Evolutionary conservation across 2,888 invertebrate species (phyloP).

Genomic region (Aporophyla lueneburgensis): DNA sequence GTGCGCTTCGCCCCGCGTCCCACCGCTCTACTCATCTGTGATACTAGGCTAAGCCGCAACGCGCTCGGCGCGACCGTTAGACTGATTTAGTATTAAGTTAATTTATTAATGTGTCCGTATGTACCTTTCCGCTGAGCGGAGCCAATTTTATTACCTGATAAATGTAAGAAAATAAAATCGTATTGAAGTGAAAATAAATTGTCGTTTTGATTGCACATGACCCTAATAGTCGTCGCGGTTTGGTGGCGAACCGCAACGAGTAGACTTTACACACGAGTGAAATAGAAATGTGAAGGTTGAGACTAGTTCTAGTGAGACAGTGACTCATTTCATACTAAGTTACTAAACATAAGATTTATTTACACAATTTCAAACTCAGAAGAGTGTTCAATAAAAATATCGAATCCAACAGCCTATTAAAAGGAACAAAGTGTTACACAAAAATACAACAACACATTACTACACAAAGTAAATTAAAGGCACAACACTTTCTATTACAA

Average conservation of each 20-base stretch:
- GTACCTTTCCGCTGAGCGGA: constrained; percentile 91
- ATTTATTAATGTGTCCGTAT: constrained; percentile 87
- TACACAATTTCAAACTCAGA: constrained; percentile 11
- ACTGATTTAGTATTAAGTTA: constrained; percentile 90
- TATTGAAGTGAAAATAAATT: constrained; percentile 82
- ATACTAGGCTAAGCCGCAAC: constrained; percentile 88
- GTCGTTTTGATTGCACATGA: constrained; percentile 77
- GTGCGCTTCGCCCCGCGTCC: constrained; percentile 86
- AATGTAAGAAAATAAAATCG: constrained; percentile 83
- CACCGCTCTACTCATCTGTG: constrained; percentile 91
- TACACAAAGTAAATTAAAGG: constrained; percentile 24
- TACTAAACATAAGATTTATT: constrained; percentile 33
- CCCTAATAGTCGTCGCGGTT: constrained; percentile 63
- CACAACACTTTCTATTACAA: background rate
- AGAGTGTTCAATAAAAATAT: background rate
- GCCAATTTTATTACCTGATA: constrained; percentile 87
- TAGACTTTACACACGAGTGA: constrained; percentile 54
- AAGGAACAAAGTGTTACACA: background rate
- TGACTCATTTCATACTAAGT: constrained; percentile 44
- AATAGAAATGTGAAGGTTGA: constrained; percentile 64
- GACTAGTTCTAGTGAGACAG: constrained; percentile 24
- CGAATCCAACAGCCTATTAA: background rate
- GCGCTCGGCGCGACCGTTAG: constrained; percentile 90
- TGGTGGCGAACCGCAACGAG: constrained; percentile 51
- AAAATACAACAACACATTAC: background rate